Evolutionary conservation across 2,888 invertebrate species (phyloP).

Genomic region (Zygothrica quintamaculata): DNA sequence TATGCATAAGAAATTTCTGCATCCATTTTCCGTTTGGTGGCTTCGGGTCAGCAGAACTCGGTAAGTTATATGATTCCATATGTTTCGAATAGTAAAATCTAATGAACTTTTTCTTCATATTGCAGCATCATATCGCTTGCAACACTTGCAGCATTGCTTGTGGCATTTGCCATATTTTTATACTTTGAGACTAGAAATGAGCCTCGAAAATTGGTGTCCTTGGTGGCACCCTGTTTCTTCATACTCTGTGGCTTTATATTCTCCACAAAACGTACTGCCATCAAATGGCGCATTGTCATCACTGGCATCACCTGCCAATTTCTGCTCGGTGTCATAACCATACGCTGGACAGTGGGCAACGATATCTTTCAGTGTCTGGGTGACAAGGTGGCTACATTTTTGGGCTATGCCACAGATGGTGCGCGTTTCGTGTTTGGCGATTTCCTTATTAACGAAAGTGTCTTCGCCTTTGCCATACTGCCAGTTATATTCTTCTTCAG

Average conservation of each 20-base stretch:
- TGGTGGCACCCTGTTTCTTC: conserved; percentile 88
- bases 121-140: conserved; percentile 85
- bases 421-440: conserved; percentile 94
- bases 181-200: conserved; percentile 87
- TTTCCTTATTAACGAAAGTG: conserved; percentile 86
- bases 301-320: conserved; percentile 94
- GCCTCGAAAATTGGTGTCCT: conserved; percentile 88
- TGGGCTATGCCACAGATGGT: conserved; percentile 91
- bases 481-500: conserved; percentile 97
- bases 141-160: conserved; percentile 85
- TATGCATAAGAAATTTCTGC: conserved; percentile 59
- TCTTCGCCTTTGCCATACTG: conserved; percentile 95
- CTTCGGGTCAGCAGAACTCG: conserved; percentile 72
- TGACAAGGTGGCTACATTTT: conserved; percentile 89
- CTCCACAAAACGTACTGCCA: conserved; percentile 87
- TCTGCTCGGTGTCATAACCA: conserved; percentile 91
- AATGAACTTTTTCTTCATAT: too few relatives aligned
- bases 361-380: conserved; percentile 87
- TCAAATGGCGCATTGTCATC: conserved; percentile 92
- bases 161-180: conserved; percentile 86
- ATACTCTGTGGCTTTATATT: conserved; percentile 87
- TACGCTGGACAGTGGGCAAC: conserved; percentile 93
- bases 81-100: background rate
- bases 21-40: conserved; percentile 72
- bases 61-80: conserved; percentile 42